Conservation (phyloP, 2,113 vertebrate species). For the Girardinichthys multiradiatus region DNA sequence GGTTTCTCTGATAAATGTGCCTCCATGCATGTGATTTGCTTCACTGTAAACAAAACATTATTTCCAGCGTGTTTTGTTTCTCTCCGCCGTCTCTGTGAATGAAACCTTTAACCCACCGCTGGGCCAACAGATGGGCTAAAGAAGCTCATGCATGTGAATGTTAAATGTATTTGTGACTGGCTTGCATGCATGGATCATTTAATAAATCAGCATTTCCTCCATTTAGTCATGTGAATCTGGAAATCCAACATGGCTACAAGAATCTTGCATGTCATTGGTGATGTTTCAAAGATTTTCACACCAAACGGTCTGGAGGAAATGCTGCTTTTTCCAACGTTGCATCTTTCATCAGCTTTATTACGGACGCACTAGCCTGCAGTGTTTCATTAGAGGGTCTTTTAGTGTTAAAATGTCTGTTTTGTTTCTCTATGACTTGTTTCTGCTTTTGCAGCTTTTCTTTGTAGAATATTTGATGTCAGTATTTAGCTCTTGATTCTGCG, state of each 20-base stretch:
- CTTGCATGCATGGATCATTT: neutral
- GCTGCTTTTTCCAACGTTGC: neutral
- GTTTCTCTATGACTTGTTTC: neutral
- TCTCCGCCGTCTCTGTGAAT: neutral
- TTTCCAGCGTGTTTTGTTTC: neutral
- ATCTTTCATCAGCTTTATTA: neutral
- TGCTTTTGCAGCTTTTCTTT: neutral
- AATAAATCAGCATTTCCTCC: slow-evolving; percentile 23
- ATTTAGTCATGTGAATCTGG: neutral
- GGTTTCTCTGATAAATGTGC: slow-evolving; percentile 20
- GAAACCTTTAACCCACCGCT: neutral
- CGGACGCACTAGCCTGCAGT: neutral
- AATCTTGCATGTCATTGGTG: neutral
- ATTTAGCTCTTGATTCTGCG: neutral
- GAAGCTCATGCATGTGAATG: neutral
- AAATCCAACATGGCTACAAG: neutral
- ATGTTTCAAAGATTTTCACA: neutral
- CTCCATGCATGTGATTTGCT: slow-evolving; percentile 40
- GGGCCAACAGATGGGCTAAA: too few species aligned
- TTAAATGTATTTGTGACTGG: slow-evolving; percentile 10
- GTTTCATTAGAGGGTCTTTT: too few species aligned
- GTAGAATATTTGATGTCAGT: neutral
- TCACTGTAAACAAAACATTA: neutral
- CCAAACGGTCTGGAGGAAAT: slow-evolving; percentile 20
- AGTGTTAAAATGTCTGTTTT: neutral